A percentile compares a stretch with the other conserved stretches of the same genome.
These are phyloP conservation scores for Zaprionus lineosus DNA, from an alignment of 2,888 invertebrate genomes.

Conservation along the genomic window DNA sequence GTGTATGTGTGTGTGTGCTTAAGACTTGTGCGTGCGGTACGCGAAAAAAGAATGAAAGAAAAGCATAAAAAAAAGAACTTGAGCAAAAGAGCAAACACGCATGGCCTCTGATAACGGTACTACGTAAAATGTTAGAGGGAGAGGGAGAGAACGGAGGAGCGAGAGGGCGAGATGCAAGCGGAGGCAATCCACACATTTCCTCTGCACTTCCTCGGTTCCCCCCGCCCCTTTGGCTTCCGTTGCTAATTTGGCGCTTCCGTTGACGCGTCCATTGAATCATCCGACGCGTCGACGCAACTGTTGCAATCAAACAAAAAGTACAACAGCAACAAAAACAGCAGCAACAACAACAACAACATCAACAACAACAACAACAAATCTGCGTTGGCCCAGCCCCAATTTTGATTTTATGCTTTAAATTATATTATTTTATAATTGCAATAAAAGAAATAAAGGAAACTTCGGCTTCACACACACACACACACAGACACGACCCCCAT, in stretches of 20 bases:
- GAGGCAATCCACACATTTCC: conserved; percentile 18
- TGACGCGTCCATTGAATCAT: conserved; percentile 48
- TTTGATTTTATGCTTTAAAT: background rate
- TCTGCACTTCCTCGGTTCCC: background rate
- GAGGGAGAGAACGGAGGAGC: conserved; percentile 2
- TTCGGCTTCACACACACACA: background rate
- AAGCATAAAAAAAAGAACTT: background rate
- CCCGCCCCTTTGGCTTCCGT: conserved; percentile 50
- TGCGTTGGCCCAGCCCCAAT: conserved; percentile 6
- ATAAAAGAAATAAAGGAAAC: background rate
- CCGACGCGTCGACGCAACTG: conserved; percentile 12
- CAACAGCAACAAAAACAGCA: no score
- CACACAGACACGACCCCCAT: conserved; percentile 1
- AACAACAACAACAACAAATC: conserved; percentile 2
- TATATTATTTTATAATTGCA: background rate
- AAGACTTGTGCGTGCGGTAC: background rate
- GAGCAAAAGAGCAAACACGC: conserved; percentile 9
- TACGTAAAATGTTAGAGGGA: background rate
- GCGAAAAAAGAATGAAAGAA: background rate
- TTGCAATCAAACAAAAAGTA: conserved; percentile 37
- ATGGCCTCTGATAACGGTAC: conserved; percentile 21
- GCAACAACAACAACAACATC: no score
- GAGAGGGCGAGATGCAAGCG: background rate
- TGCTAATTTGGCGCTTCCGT: conserved; percentile 66
- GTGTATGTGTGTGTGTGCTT: background rate